phyloP scores from a whole-genome alignment of 2,113 vertebrate genomes.

The Larimichthys crocea region DNA sequence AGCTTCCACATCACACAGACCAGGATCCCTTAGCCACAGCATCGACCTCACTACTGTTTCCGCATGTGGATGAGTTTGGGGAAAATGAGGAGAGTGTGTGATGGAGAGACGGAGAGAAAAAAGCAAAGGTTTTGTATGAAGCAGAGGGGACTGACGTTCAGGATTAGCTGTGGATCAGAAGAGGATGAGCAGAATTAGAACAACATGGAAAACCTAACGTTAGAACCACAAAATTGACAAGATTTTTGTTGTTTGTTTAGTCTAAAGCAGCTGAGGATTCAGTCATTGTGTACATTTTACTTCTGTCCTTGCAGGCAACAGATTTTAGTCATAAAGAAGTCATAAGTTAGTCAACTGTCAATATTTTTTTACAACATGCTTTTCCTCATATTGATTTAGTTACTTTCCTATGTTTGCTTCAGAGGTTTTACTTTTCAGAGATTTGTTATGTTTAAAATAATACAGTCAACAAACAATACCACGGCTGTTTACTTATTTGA shows the following conservation, averaged over 20 bases:
- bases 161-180: conserved; percentile 64
- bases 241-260: conserved; percentile 72
- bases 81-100: conserved; percentile 41
- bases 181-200: conserved; percentile 73
- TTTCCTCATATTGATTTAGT: conserved; percentile 2
- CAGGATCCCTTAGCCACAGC: conserved; percentile 65
- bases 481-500: conserved; percentile 30
- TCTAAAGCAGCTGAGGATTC: conserved; percentile 53
- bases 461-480: conserved; percentile 16
- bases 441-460: conserved; percentile 40
- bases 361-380: conserved; percentile 9
- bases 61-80: conserved; percentile 53
- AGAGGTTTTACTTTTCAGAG: conserved; percentile 22
- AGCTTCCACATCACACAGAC: conserved; percentile 76
- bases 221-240: conserved; percentile 60
- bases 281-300: conserved; percentile 25
- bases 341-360: neutral
- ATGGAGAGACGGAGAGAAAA: neutral
- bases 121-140: conserved; percentile 42
- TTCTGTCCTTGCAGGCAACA: conserved; percentile 17
- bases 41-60: conserved; percentile 74
- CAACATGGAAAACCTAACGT: conserved; percentile 62
- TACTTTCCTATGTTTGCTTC: conserved; percentile 43
- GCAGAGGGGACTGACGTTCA: conserved; percentile 37
- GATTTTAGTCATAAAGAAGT: conserved; percentile 23